Conservation (phyloP, 2,888 invertebrate genomes). For the Halocaridina rubra region DNA sequence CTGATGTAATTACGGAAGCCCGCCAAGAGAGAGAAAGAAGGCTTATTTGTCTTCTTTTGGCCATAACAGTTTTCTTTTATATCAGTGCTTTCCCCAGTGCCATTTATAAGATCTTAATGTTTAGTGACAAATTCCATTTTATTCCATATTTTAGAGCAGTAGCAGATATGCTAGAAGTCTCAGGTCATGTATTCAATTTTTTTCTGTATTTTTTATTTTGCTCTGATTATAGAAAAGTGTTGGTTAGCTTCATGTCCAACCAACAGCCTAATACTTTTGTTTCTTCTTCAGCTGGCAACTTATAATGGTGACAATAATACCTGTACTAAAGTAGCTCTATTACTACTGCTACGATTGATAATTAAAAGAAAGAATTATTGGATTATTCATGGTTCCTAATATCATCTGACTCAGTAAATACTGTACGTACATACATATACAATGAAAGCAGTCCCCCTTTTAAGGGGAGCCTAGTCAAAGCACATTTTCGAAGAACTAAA, state of each 20-base stretch:
- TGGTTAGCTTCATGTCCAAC: constrained; percentile 25
- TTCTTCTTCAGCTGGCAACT: neutral
- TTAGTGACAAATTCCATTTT: constrained; percentile 10
- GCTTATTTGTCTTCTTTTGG: constrained; percentile 55
- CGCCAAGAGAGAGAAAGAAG: constrained; percentile 57
- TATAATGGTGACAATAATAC: too few relatives aligned
- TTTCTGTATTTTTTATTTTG: constrained; percentile 61
- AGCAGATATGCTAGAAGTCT: constrained; percentile 61
- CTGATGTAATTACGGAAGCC: constrained; percentile 51
- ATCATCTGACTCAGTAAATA: too few relatives aligned
- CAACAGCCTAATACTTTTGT: neutral
- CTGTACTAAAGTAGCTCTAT: too few relatives aligned
- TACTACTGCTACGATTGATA: too few relatives aligned
- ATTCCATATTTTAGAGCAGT: constrained; percentile 50
- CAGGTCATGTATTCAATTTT: constrained; percentile 63
- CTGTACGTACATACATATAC: too few relatives aligned
- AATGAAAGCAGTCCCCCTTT: too few relatives aligned
- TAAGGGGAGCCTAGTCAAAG: too few relatives aligned
- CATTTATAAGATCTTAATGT: constrained; percentile 57
- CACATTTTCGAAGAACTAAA: too few relatives aligned
- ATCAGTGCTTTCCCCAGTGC: constrained; percentile 62
- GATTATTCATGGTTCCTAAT: too few relatives aligned
- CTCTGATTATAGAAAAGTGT: constrained; percentile 56
- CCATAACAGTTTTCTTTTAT: constrained; percentile 62
- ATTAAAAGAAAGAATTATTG: too few relatives aligned